phyloP scores from a whole-genome alignment of 2,113 vertebrate species.

The Prunella himalayana region DNA sequence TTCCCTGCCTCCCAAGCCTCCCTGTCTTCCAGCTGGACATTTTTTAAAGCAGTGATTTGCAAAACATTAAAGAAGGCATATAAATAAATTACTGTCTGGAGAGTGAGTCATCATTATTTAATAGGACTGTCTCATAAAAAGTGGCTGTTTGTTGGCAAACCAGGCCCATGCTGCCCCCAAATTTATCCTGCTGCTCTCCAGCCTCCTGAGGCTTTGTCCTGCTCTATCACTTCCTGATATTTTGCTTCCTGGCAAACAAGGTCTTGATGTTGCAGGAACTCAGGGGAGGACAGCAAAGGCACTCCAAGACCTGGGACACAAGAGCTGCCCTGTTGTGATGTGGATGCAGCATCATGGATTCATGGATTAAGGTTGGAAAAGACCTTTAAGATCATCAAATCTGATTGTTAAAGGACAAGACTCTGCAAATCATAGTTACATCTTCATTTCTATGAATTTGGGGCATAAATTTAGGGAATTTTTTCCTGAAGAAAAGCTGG shows the following conservation, averaged over 20 bases:
- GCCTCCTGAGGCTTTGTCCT: neutral
- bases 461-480: neutral
- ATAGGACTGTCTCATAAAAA: neutral
- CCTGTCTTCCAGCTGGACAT: slow-evolving; percentile 45
- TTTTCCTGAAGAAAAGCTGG: neutral
- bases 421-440: accelerated
- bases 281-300: neutral
- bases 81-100: slow-evolving; percentile 63
- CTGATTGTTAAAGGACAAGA: neutral
- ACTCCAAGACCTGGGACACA: neutral
- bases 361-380: neutral
- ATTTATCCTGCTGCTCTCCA: neutral
- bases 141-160: slow-evolving; percentile 13
- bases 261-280: neutral
- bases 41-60: slow-evolving; percentile 51
- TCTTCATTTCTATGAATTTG: neutral
- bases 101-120: slow-evolving; percentile 54
- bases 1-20: slow-evolving; percentile 23
- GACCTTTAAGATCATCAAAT: neutral
- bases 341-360: neutral
- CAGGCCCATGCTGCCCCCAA: neutral
- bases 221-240: neutral
- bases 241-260: neutral
- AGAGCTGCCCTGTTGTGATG: neutral
- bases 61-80: slow-evolving; percentile 56